Conservation (phyloP, 2,888 invertebrate species). For the Oxytorus armatus region DNA sequence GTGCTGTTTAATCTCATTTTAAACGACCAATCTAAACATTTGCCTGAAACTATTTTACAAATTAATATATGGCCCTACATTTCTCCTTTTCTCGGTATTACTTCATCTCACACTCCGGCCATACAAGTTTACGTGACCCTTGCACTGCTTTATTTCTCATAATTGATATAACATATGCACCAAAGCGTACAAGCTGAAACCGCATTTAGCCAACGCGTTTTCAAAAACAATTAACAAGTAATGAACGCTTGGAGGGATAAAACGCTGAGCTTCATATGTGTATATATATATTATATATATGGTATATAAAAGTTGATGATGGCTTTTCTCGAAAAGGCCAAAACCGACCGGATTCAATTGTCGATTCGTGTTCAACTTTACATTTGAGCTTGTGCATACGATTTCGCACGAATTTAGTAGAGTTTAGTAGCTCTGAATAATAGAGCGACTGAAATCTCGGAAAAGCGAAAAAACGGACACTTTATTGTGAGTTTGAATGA, state of each 20-base stretch:
- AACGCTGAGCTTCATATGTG: slow-evolving; percentile 18
- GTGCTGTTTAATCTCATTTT: too few species aligned
- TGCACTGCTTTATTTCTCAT: slow-evolving; percentile 9
- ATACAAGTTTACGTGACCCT: neutral
- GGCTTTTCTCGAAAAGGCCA: slow-evolving; percentile 47
- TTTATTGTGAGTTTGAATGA: too few species aligned
- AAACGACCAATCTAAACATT: too few species aligned
- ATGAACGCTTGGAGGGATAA: slow-evolving; percentile 59
- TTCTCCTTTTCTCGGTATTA: neutral
- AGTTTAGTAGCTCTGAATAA: neutral
- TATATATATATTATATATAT: slow-evolving; percentile 27
- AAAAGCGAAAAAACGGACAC: slow-evolving; percentile 9
- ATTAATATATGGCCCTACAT: neutral
- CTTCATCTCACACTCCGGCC: neutral
- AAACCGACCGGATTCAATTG: slow-evolving; percentile 30
- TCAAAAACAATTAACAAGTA: slow-evolving; percentile 71
- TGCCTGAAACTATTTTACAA: too few species aligned
- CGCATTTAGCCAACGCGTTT: slow-evolving; percentile 29
- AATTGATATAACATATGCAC: slow-evolving; percentile 48
- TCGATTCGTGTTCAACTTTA: slow-evolving; percentile 42
- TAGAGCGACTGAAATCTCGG: neutral
- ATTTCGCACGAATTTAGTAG: slow-evolving; percentile 56
- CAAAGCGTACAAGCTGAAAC: neutral
- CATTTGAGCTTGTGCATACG: slow-evolving; percentile 23
- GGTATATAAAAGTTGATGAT: neutral